These are phyloP conservation scores for Upupa epops DNA, from an alignment of 2,113 vertebrate genomes.

Conservation along the genomic window DNA sequence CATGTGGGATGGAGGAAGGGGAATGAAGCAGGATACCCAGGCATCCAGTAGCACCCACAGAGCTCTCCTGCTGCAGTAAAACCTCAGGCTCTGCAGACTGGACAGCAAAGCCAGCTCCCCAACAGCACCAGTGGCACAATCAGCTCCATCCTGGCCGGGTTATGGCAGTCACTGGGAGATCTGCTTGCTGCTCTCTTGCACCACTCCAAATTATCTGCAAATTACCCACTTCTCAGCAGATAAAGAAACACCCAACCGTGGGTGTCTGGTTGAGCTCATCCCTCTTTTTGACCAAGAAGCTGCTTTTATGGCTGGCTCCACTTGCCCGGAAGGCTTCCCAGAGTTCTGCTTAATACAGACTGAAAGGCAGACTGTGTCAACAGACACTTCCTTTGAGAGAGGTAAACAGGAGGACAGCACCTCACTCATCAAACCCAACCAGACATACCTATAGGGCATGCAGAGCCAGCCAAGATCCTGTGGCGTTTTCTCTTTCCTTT, in stretches of 20 bases:
- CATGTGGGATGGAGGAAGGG: accelerated
- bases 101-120: accelerated
- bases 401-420: conserved; percentile 64
- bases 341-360: conserved; percentile 49
- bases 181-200: not conserved
- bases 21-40: not conserved
- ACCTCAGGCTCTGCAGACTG: not conserved
- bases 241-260: conserved; percentile 27
- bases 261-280: not conserved
- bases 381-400: conserved; percentile 70
- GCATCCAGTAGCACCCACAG: accelerated
- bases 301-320: conserved; percentile 20
- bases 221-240: conserved; percentile 36
- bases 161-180: not conserved
- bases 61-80: not conserved
- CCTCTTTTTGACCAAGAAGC: conserved; percentile 21
- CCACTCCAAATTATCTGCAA: not conserved
- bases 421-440: conserved; percentile 63
- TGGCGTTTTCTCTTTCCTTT: conserved; percentile 15
- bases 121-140: accelerated
- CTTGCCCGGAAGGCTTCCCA: conserved; percentile 56
- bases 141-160: not conserved
- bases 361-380: conserved; percentile 66
- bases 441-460: conserved; percentile 66
- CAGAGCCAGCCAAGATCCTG: conserved; percentile 33